Conservation (phyloP, 2,888 invertebrate genomes). For the Melanostoma mellinum region DNA sequence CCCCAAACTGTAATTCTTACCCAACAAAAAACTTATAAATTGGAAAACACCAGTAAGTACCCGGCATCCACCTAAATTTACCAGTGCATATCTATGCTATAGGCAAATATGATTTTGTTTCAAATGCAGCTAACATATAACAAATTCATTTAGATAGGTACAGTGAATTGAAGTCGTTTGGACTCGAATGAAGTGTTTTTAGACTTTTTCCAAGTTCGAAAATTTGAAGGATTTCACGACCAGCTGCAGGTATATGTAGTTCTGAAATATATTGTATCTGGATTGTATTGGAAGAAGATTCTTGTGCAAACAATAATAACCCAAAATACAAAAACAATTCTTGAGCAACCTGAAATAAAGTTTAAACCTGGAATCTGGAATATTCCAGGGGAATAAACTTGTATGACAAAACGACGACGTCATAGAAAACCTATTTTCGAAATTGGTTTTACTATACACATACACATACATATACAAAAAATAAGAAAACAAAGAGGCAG, state of each 20-base stretch:
- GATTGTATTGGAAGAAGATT: slow-evolving; percentile 3
- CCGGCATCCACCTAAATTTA: too few relatives aligned
- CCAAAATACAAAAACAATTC: slow-evolving; percentile 5
- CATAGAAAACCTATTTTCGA: slow-evolving; percentile 65
- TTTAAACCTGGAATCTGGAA: slow-evolving; percentile 42
- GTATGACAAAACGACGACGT: slow-evolving; percentile 63
- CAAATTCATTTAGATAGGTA: too few relatives aligned
- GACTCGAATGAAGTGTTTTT: too few relatives aligned
- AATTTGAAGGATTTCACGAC: background rate
- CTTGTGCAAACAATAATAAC: slow-evolving; percentile 36
- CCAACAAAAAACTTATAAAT: too few relatives aligned
- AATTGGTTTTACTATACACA: slow-evolving; percentile 46
- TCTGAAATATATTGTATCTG: background rate
- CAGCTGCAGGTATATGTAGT: background rate
- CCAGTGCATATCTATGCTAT: too few relatives aligned
- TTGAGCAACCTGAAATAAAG: slow-evolving; percentile 4
- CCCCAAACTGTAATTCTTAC: too few relatives aligned
- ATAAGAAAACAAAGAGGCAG: background rate
- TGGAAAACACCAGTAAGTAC: too few relatives aligned
- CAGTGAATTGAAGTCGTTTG: too few relatives aligned
- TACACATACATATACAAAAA: background rate
- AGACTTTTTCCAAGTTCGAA: background rate
- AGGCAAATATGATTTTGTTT: too few relatives aligned
- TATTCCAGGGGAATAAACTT: slow-evolving; percentile 49
- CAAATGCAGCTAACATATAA: too few relatives aligned